Evolutionary conservation across 2,797 vertebrate genomes (phyloP), one percentile per base, ranked within the genome.

Genomic region (Sphenopsis melanotis): DNA sequence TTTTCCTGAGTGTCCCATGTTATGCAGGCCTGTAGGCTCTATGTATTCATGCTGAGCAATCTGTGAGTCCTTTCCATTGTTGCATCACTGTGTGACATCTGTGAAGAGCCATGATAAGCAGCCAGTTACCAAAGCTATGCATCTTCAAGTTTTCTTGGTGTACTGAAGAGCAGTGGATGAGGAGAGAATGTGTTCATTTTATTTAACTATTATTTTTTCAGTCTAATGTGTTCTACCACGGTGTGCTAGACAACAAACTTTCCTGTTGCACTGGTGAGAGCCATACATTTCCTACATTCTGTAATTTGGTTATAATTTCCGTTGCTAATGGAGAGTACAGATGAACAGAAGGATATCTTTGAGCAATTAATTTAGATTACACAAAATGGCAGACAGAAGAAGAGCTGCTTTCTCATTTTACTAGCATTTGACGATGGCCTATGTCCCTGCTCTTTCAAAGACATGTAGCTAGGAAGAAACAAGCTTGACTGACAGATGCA

Each of bases 401-500:
- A 84, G 81, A 91, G 22, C 70, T 74, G 24, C 56, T 89, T 94
- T 92, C 44, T 81, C n/a, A 55, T 91, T 97, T 96, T 90, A 57
- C 68, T 94, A 72, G 66, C 81, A 57, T 77, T 96, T 77, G 47
- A 57, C 56, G 75, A 37, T 91, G 74, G 90, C 70, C 65, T 89
- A 10, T 92, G 59, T 90, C 46, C 32, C 50, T 92, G 46, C 69
- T 94, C 63, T 87, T 92, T 86, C 27, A 85, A 94, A 97, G 80
- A 89, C 41, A 56, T 2, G 2, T 69, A 83, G 88, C 69, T 78
- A 85, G 52, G 79, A 96, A 95, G 69, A 95, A 92, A 92, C 65
- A 93, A 68, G 75, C 71, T 68, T 75, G 76, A 77, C 76, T 94
- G 90, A 91, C 86, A 95, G 79, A 93, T 91, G 76, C 50, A 52